phyloP scores from a whole-genome alignment of 1,140 invertebrate genomes.

The Adoxophyes honmai region DNA sequence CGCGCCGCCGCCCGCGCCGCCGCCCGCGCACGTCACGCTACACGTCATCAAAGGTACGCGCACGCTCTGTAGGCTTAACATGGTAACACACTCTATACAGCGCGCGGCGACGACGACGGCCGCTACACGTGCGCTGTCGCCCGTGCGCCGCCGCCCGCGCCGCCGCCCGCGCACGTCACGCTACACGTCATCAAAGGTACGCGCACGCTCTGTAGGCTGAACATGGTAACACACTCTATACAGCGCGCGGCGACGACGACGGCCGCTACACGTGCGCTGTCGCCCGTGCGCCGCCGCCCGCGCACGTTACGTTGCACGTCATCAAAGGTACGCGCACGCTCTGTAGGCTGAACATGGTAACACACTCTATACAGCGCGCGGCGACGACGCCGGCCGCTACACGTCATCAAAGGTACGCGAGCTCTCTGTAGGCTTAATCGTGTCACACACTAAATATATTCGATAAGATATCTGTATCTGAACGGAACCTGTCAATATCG shows the following conservation, averaged over 20 bases:
- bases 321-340: slow-evolving; percentile 49
- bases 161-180: slow-evolving; percentile 51
- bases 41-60: slow-evolving; percentile 61
- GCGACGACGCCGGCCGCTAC: slow-evolving; percentile 61
- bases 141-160: slow-evolving; percentile 44
- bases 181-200: slow-evolving; percentile 65
- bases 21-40: slow-evolving; percentile 53
- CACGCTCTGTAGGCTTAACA: background rate
- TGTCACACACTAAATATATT: too few species aligned
- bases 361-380: too few species aligned
- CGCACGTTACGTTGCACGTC: slow-evolving; percentile 56
- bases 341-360: background rate
- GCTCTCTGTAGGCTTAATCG: background rate
- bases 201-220: background rate
- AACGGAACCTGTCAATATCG: too few species aligned
- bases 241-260: slow-evolving; percentile 59
- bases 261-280: slow-evolving; percentile 61
- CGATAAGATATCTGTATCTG: too few species aligned
- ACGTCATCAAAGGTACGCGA: slow-evolving; percentile 58
- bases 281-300: slow-evolving; percentile 48
- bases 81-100: too few species aligned
- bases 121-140: slow-evolving; percentile 59
- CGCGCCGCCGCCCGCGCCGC: slow-evolving; percentile 43
- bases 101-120: slow-evolving; percentile 58
- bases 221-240: too few species aligned